phyloP scores from a whole-genome alignment of 2,888 invertebrate species.

The Aradus depressus region DNA sequence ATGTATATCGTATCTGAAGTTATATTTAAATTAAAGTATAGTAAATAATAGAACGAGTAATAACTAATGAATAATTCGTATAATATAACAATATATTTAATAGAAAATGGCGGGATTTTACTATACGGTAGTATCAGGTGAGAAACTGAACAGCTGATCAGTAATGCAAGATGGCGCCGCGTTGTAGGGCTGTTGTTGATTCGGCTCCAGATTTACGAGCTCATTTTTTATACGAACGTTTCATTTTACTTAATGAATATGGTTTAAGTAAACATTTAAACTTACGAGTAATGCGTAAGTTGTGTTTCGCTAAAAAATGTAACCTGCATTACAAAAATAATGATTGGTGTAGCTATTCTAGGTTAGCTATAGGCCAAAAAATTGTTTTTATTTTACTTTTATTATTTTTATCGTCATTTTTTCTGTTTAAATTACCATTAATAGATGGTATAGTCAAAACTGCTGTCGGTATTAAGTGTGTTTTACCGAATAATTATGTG shows the following conservation, averaged over 20 bases:
- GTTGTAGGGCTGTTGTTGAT: neutral
- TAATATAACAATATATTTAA: too few relatives aligned
- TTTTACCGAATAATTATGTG: conserved; percentile 71
- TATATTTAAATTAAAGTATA: too few relatives aligned
- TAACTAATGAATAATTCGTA: too few relatives aligned
- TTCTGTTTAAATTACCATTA: conserved; percentile 24
- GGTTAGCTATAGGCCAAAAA: conserved; percentile 10
- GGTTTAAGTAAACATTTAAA: conserved; percentile 31
- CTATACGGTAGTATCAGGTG: conserved; percentile 6
- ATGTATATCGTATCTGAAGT: too few relatives aligned
- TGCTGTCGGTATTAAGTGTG: conserved; percentile 49
- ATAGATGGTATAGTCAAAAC: conserved; percentile 32
- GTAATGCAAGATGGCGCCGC: conserved; percentile 15
- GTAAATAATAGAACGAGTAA: too few relatives aligned
- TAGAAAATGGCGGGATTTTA: too few relatives aligned
- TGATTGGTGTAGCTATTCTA: conserved; percentile 14
- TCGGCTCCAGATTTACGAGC: conserved; percentile 7
- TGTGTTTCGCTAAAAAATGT: conserved; percentile 17
- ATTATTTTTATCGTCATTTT: conserved; percentile 17
- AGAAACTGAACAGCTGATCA: too few relatives aligned
- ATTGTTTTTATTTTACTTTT: conserved; percentile 20
- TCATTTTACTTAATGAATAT: conserved; percentile 32
- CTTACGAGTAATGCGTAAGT: conserved; percentile 30
- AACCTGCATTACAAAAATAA: conserved; percentile 1
- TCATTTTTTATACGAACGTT: conserved; percentile 30